Base-by-base conservation (phyloP, 2,888 invertebrate species). In the Parelbella ahira region DNA sequence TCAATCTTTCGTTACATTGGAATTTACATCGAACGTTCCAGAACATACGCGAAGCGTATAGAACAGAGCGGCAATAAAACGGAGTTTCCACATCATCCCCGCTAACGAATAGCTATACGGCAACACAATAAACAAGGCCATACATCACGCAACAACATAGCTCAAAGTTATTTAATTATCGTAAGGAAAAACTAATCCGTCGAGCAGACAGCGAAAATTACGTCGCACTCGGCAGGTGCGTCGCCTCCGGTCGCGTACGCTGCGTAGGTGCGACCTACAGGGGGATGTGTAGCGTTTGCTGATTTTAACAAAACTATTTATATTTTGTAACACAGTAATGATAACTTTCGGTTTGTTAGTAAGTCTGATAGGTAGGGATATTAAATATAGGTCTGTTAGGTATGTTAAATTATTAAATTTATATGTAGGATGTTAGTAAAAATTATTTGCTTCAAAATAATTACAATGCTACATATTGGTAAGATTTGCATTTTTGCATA, bases 91-190 rank as follows among this genome's bases (percentile, higher is more conserved):
- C 61, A 60, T 60, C 63, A 62, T 58, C 55, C 54, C 51, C 47
- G 49, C 53, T 50, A 63, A 50, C 50, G 48, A 50, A 48, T 50
- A 47, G 49, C 48, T 36, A 49, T 48, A 43, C 44, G 46, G 49
- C 66, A 66, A 74, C 71, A 82, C 84, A 87, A 84, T 86, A 82
- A 83, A 82, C 79, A 77, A 57, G 66, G 67, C 64, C 73, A 75
- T 86, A 77, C 71, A 84, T 87, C 87, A 86, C 84, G 59, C 73
- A 62, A 61, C 60, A 71, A 76, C 81, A 78, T 77, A 80, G 75
- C 80, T 78, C 81, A 75, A 84, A 87, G 86, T 87, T 87, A 86
- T 87, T 87, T 87, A 84, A 87, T 87, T 87, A 86, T 79, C 75
- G 71, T 70, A 74, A 78, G 73, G 86, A 87, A 87, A 87, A 87